Base-by-base conservation (phyloP, 2,888 invertebrate species). In the Apotomis capreana region DNA sequence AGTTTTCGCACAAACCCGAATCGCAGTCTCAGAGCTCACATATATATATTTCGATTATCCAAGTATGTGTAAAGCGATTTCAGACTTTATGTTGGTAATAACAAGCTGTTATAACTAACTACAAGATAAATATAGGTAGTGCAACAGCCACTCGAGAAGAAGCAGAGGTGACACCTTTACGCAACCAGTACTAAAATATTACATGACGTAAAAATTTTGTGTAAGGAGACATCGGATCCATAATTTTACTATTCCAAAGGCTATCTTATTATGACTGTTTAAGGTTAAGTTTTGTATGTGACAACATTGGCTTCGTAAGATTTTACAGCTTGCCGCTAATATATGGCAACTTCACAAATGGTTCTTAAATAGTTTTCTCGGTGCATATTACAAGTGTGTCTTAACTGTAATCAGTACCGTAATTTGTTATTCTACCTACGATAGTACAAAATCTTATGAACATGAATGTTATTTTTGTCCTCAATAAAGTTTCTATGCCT, bases 271-370 rank as follows among this genome's bases (percentile, higher is more conserved):
- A 4, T n/a, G 8, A 36, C 46, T 26, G 4, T 5, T n/a, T 46
- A 57, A 46, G 55, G 65, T 46, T 26, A 26, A 65, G 36, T 12
- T 57, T 57, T 36, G 37, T 40, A 36, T 15, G 49, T 62, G 49
- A 49, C 44, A 37, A 26, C 55, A 49, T 9, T 36, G 36, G 0
- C 46, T 57, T 26, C 57, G 44, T 55, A 10, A 46, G 46, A 57
- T 65, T 65, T 65, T 57, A 65, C 65, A 65, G 9, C 57, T 36
- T 57, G 8, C 44, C 46, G 65, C 65, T 65, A 65, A 65, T 65
- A 65, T 26, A 65, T 65, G 46, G 55, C 55, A n/a, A 57, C 46
- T 65, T 65, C 65, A 65, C 65, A 65, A 54, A 55, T 40, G 55
- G 65, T 15, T 65, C 65, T 26, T 65, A 65, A 65, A 37, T 62